Percentiles rank a stretch among this genome's conserved stretches.
Evolutionary conservation across 1,140 invertebrate species (phyloP).

Genomic region (Grapholita molesta): DNA sequence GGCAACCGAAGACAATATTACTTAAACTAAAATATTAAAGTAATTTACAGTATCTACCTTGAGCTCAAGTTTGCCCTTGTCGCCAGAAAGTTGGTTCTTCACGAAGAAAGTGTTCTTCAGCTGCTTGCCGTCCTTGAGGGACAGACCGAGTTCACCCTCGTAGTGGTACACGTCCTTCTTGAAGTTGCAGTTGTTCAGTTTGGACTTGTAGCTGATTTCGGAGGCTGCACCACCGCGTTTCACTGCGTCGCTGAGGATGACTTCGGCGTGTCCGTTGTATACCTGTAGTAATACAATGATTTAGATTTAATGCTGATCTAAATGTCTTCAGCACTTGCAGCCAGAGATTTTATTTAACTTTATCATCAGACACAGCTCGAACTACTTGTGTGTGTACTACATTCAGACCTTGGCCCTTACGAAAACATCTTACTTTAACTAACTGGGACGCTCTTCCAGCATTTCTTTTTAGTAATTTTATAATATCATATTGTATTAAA

Average conservation of each 20-base stretch:
- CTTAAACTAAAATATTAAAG: background rate
- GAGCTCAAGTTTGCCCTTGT: slow-evolving; percentile 50
- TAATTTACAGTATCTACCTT: slow-evolving; percentile 47
- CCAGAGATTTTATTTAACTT: no score
- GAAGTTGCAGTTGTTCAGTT: slow-evolving; percentile 45
- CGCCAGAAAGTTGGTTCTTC: slow-evolving; percentile 60
- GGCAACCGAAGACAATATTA: no score
- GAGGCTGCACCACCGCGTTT: slow-evolving; percentile 77
- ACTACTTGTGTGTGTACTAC: no score
- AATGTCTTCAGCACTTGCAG: no score
- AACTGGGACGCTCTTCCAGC: no score
- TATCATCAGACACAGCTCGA: no score
- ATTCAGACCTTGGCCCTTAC: no score
- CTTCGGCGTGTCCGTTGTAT: slow-evolving; percentile 60
- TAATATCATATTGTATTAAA: no score
- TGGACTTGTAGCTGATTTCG: slow-evolving; percentile 53
- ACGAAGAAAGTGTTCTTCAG: slow-evolving; percentile 56
- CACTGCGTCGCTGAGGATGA: slow-evolving; percentile 70
- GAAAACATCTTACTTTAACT: no score
- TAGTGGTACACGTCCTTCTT: slow-evolving; percentile 67
- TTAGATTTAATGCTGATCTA: background rate
- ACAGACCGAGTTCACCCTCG: slow-evolving; percentile 56
- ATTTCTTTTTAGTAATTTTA: no score
- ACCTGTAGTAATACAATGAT: slow-evolving; percentile 33
- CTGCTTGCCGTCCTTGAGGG: slow-evolving; percentile 66